phyloP scores from a whole-genome alignment of 2,797 vertebrate genomes.

The Cyprinella venusta region DNA sequence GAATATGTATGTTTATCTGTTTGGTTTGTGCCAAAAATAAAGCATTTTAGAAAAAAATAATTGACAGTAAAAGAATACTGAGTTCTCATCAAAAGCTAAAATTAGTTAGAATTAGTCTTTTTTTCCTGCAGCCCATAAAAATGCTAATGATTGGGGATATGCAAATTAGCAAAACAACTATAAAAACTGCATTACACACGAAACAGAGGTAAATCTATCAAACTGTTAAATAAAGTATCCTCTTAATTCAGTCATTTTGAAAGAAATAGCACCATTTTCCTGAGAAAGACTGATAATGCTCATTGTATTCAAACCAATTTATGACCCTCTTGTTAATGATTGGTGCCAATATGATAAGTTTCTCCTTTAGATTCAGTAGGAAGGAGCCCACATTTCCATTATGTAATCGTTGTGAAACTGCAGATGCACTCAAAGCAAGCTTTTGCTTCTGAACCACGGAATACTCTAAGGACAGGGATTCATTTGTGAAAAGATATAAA shows the following conservation, averaged over 20 bases:
- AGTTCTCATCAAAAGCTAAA: background rate
- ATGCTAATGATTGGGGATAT: background rate
- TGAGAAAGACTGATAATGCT: background rate
- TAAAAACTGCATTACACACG: background rate
- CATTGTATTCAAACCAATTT: background rate
- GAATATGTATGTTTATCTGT: background rate
- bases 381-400: constrained; percentile 20
- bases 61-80: background rate
- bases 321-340: background rate
- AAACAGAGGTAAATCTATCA: background rate
- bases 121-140: background rate
- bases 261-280: background rate
- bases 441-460: constrained; percentile 10
- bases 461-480: constrained; percentile 12
- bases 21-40: background rate
- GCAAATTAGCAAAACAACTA: background rate
- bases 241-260: background rate
- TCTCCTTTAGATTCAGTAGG: background rate
- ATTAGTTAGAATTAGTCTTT: background rate
- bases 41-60: background rate
- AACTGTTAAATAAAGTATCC: background rate
- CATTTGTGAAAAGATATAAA: constrained; percentile 16
- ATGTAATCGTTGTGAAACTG: constrained; percentile 9
- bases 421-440: constrained; percentile 7
- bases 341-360: background rate